phyloP scores from a whole-genome alignment of 2,113 vertebrate species.

The Donacobius atricapilla region DNA sequence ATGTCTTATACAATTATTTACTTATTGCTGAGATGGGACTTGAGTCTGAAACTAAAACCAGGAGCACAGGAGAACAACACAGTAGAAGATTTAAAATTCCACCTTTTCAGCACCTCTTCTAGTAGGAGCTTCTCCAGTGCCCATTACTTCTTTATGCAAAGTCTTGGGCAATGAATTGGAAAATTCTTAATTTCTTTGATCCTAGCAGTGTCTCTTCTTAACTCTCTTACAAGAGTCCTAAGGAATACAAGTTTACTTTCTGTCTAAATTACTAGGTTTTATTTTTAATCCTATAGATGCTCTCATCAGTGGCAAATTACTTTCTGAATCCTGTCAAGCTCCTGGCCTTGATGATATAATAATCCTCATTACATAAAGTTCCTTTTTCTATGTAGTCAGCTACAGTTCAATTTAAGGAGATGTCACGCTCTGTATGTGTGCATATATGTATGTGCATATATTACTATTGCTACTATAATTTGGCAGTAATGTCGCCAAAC shows the following conservation, averaged over 20 bases:
- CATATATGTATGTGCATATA: background rate
- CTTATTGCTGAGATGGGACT: background rate
- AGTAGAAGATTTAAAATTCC: background rate
- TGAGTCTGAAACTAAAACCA: background rate
- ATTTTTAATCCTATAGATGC: background rate
- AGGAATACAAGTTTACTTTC: background rate
- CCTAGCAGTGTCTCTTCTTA: background rate
- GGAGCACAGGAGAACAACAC: background rate
- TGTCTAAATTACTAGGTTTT: background rate
- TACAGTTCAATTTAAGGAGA: background rate
- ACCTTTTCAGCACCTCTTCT: background rate
- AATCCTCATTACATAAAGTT: background rate
- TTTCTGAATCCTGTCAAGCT: background rate
- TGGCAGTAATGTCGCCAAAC: background rate
- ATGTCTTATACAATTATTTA: background rate
- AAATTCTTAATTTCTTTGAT: background rate
- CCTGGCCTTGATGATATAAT: background rate
- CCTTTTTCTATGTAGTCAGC: background rate
- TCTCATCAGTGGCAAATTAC: background rate
- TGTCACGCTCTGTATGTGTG: background rate
- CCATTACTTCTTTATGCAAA: background rate
- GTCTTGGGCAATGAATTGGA: background rate
- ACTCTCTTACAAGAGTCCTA: background rate
- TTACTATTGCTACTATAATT: background rate
- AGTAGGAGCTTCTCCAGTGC: background rate